Evolutionary conservation across 2,113 vertebrate genomes (phyloP), one percentile per base, ranked within the genome.

Genomic region (Gnathonemus longibarbis): DNA sequence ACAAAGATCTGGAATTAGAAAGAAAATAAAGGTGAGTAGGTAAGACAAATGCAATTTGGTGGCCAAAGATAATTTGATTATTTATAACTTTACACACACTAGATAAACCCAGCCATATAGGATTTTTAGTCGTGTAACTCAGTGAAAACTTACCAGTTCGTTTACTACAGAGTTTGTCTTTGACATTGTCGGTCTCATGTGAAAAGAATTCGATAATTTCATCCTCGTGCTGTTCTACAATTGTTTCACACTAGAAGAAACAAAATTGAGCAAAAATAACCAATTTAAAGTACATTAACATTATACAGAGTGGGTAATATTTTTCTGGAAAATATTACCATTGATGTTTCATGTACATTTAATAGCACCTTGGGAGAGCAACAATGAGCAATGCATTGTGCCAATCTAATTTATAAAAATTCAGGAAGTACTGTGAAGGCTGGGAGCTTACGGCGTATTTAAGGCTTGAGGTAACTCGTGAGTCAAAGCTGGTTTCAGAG

Each of bases 81-180:
- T 10, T 49, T 85, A 24, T n/a, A 85, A 3, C 21, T n/a, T 85
- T 85, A 85, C 45, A 50, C 10, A 46, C 6, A 48, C 24, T 49
- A 21, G 9, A 27, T 49, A 48, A 70, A 46, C 3, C 24, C n/a
- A 86, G 50, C 46, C 6, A 48, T 50, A 50, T 19, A 48, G 15
- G 45, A 46, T n/a, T 85, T 45, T 85, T 24, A 85, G 9, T 84
- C 0, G 3, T 45, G 21, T 27, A 49, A 85, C 7, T n/a, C 10
- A 21, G 42, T n/a, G 42, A 10, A 49, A 88, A 45, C 50, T 89
- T 90, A 99, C 98, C 98, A 85, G 98, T 99, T 74, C 98, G 95
- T 91, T 97, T 97, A 95, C 98, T 99, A 94, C 98, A 99, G 48
- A 99, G 96, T 91, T 96, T 97, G 94, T 99, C 98, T 94, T 99